Evolutionary conservation across 2,888 invertebrate genomes (phyloP), one percentile per base, ranked within the genome.

Genomic region (Tinea pellionella): DNA sequence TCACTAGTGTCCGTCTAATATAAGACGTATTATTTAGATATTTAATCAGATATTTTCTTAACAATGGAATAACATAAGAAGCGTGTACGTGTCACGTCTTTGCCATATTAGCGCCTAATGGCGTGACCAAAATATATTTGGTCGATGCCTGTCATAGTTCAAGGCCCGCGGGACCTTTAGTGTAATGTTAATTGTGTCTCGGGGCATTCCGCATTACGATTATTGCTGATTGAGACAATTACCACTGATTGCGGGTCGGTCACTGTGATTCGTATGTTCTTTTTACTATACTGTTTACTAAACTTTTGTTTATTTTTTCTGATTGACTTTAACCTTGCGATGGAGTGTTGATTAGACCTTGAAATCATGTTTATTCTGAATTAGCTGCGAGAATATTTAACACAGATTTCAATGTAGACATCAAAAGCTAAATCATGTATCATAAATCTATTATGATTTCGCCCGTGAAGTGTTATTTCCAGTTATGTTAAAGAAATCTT

Each of bases 151-250:
- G 74, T 71, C 77, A 81, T 73, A 83, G 81, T 80, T 83, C 84
- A 83, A 79, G 81, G 79, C 51, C 61, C 59, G 11, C 18, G 43
- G 29, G 59, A 55, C 60, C 66, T 70, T 66, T 63, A 63, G 65
- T 63, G 70, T 75, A 74, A 77, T 75, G 76, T 75, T 80, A 80
- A 83, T 80, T 74, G 67, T 74, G 73, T 77, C 83, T 76, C 69
- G 68, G 63, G 83, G 84, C 80, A 63, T 56, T 68, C 62, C 65
- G 69, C 59, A 43, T 59, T 59, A 59, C 42, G 29, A 59, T 59
- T 59, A 66, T 67, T 71, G 70, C 67, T 69, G 75, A 75, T 74
- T 74, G 76, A 73, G 76, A 77, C 78, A 78, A 84, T 84, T 78
- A 78, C 75, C 66, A 63, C 66, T 75, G 78, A 86, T 85, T 80